Conservation (phyloP, 2,113 vertebrate genomes). For the Bos taurus region DNA sequence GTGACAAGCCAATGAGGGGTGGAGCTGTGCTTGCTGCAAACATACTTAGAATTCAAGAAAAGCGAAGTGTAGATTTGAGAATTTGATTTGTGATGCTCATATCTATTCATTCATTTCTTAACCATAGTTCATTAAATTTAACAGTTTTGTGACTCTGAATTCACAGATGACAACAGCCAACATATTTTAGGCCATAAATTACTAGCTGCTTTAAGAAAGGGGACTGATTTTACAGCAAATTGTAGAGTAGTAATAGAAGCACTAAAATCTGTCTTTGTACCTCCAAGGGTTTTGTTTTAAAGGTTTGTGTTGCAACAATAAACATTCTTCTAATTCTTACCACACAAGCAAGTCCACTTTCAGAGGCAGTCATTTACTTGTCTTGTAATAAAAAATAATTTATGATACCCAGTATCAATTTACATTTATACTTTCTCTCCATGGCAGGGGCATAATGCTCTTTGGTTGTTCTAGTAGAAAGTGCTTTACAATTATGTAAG, state of each 20-base stretch:
- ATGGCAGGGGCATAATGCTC: constrained; percentile 59
- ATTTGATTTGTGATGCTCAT: constrained; percentile 59
- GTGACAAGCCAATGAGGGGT: constrained; percentile 56
- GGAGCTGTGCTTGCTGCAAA: constrained; percentile 47
- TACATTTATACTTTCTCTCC: constrained; percentile 61
- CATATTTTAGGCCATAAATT: constrained; percentile 76
- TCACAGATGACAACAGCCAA: constrained; percentile 54
- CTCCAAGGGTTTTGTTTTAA: constrained; percentile 74
- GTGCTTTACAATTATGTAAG: constrained; percentile 54
- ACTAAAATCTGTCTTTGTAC: constrained; percentile 69
- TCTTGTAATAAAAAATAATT: constrained; percentile 78
- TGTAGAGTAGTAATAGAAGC: constrained; percentile 68
- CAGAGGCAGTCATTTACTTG: constrained; percentile 68
- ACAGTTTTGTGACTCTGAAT: constrained; percentile 64
- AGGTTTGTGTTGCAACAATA: constrained; percentile 70
- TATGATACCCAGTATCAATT: constrained; percentile 59
- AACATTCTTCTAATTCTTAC: constrained; percentile 74
- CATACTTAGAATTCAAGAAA: constrained; percentile 58
- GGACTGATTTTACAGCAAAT: constrained; percentile 68
- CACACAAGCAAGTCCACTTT: constrained; percentile 54
- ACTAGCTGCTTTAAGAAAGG: constrained; percentile 74
- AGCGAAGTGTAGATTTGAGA: constrained; percentile 44
- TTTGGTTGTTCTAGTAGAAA: constrained; percentile 61
- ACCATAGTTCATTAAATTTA: constrained; percentile 69
- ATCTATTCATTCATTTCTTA: constrained; percentile 68